phyloP scores from a whole-genome alignment of 2,888 invertebrate genomes.

The Neocrepidodera transversa region DNA sequence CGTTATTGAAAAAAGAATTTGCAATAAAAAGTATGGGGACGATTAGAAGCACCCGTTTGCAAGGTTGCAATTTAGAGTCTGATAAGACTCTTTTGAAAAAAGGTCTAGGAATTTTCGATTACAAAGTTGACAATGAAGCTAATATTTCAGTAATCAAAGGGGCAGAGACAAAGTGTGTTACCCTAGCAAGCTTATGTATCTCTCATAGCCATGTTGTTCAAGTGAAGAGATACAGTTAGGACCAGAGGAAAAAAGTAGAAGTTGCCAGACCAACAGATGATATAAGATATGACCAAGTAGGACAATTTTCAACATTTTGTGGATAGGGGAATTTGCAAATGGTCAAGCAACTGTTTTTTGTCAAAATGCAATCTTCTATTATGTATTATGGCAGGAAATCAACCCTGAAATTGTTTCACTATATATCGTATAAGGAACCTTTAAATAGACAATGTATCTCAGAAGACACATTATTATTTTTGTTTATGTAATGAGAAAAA shows the following conservation, averaged over 20 bases:
- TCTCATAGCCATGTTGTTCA: constrained; percentile 6
- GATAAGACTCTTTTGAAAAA: no score
- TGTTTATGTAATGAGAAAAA: no score
- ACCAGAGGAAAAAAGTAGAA: constrained; percentile 18
- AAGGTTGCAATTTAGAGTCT: no score
- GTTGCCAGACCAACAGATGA: no score
- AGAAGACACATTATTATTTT: no score
- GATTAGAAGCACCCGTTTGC: neutral
- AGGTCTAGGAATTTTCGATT: constrained; percentile 29
- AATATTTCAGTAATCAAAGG: constrained; percentile 41
- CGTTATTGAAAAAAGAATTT: neutral
- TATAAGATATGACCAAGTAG: no score
- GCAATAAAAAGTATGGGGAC: neutral
- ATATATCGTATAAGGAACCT: no score
- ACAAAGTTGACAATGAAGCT: constrained; percentile 24
- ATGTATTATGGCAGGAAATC: no score
- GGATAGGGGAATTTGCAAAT: neutral
- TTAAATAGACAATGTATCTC: no score
- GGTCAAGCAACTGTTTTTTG: neutral
- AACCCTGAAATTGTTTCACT: no score
- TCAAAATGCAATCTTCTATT: no score
- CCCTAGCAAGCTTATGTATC: constrained; percentile 27
- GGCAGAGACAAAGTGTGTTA: constrained; percentile 40
- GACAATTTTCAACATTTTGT: no score
- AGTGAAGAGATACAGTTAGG: constrained; percentile 11